Percentiles rank a stretch among this genome's conserved stretches.
Conservation (phyloP, 2,888 invertebrate genomes). For the Sinopyrophorus schimmeli region DNA sequence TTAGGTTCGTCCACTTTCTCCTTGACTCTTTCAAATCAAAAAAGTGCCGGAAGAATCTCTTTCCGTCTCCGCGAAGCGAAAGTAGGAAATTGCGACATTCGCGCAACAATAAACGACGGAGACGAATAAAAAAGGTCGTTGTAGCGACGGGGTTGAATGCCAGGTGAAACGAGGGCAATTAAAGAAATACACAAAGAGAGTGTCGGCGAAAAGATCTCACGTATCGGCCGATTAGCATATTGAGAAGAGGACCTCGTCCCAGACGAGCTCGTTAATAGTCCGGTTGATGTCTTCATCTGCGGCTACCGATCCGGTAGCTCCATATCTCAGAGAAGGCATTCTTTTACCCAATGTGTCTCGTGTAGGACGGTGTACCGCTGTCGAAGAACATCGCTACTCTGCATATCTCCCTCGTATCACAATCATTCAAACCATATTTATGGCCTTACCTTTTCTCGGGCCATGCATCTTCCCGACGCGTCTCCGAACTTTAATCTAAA, state of each 20-base stretch:
- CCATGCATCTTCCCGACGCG: conserved; percentile 4
- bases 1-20: no score
- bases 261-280: conserved; percentile 42
- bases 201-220: conserved; percentile 29
- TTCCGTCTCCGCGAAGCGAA: no score
- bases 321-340: conserved; percentile 48
- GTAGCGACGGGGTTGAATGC: no score
- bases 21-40: no score
- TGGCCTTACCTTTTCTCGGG: no score
- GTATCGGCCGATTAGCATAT: conserved; percentile 43
- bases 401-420: conserved; percentile 41
- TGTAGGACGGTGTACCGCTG: conserved; percentile 44
- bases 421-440: conserved; percentile 31
- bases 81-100: no score
- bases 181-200: conserved; percentile 36
- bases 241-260: conserved; percentile 37
- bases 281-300: conserved; percentile 47
- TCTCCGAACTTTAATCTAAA: neutral
- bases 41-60: no score
- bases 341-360: conserved; percentile 43
- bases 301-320: conserved; percentile 51
- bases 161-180: no score
- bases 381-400: conserved; percentile 42
- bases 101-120: no score
- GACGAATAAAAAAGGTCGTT: no score